These are phyloP conservation scores for Schlechtendalia chinensis DNA, from an alignment of 1,140 invertebrate species.

Conservation along the genomic window DNA sequence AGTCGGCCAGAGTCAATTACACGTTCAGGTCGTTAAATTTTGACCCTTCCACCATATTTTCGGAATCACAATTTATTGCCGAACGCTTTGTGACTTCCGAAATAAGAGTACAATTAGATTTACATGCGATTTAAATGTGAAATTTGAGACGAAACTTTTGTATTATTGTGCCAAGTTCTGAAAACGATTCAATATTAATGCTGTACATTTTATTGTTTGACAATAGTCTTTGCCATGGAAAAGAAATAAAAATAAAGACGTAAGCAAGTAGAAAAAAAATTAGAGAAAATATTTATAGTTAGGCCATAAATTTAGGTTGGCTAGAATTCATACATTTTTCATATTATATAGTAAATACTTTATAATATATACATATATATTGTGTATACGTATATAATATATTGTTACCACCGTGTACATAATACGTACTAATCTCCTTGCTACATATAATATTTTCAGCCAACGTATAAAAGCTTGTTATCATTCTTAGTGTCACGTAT, in stretches of 20 bases:
- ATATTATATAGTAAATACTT: background rate
- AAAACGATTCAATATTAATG: conserved; percentile 35
- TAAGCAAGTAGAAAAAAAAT: conserved; percentile 40
- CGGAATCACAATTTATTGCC: conserved; percentile 8
- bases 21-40: conserved; percentile 28
- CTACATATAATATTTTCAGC: conserved; percentile 16
- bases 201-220: conserved; percentile 41
- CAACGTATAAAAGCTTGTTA: conserved; percentile 41
- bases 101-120: conserved; percentile 34
- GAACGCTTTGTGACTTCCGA: conserved; percentile 6
- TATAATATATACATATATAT: too few species aligned
- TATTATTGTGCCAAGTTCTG: conserved; percentile 1
- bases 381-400: background rate
- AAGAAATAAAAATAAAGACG: conserved; percentile 49
- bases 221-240: conserved; percentile 45
- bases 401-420: background rate
- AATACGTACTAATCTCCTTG: background rate
- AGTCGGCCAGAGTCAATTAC: conserved; percentile 4
- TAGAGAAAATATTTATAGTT: conserved; percentile 25
- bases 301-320: conserved; percentile 15
- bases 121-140: conserved; percentile 32
- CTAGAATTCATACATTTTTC: conserved; percentile 30
- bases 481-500: conserved; percentile 10
- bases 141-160: conserved; percentile 21
- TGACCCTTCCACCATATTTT: background rate